Evolutionary conservation across 2,797 vertebrate species (phyloP).

Genomic region (Bucorvus abyssinicus): DNA sequence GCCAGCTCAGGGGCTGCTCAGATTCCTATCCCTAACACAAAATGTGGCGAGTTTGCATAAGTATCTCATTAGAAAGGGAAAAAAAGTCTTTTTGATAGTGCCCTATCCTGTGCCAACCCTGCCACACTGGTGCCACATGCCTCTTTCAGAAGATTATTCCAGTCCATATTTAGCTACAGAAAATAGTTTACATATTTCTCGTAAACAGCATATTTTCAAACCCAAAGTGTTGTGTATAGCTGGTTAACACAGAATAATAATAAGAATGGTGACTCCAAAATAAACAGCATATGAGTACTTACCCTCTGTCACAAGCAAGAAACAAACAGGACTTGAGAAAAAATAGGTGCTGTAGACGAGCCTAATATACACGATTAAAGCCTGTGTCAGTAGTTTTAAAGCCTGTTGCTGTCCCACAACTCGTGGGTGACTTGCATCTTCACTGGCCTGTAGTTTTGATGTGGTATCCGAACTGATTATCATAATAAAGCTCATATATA

Average conservation of each 20-base stretch:
- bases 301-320: background rate
- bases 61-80: background rate
- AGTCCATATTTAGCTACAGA: constrained; percentile 38
- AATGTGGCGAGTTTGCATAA: background rate
- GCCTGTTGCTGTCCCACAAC: background rate
- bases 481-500: background rate
- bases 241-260: constrained; percentile 55
- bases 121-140: constrained; percentile 22
- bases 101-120: background rate
- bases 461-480: fast-evolving
- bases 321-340: background rate
- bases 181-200: constrained; percentile 50
- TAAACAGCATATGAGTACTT: constrained; percentile 39
- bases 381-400: background rate
- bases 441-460: background rate
- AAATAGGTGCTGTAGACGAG: background rate
- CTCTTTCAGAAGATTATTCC: constrained; percentile 40
- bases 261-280: constrained; percentile 17
- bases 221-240: constrained; percentile 54
- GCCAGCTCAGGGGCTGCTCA: background rate
- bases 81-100: background rate
- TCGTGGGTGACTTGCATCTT: background rate
- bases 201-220: constrained; percentile 66
- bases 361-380: background rate
- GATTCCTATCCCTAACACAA: background rate